phyloP scores from a whole-genome alignment of 2,888 invertebrate genomes.

The Drosophila limbata region DNA sequence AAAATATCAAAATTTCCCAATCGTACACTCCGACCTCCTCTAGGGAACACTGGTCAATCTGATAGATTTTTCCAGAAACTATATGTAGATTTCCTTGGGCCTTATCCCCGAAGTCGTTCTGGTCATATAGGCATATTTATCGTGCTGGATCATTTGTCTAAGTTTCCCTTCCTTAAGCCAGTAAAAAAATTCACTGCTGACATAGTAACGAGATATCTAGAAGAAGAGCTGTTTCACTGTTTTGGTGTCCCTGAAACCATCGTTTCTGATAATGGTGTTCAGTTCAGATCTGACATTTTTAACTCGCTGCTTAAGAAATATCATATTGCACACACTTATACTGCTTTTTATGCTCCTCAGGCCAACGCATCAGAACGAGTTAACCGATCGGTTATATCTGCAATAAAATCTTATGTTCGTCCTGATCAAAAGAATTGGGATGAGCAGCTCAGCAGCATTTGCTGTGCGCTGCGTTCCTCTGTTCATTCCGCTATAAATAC shows the following conservation, averaged over 20 bases:
- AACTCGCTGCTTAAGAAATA: neutral
- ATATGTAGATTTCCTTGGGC: constrained; percentile 4
- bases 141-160: constrained; percentile 35
- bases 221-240: no score
- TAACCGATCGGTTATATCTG: constrained; percentile 21
- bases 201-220: no score
- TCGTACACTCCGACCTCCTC: neutral
- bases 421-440: constrained; percentile 41
- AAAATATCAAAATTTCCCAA: neutral
- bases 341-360: neutral
- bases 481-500: constrained; percentile 22
- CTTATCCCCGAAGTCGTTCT: neutral
- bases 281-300: neutral
- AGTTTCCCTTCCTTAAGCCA: no score
- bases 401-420: constrained; percentile 2
- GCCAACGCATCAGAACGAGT: constrained; percentile 36
- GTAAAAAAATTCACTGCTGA: no score
- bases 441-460: constrained; percentile 10
- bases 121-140: no score
- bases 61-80: neutral
- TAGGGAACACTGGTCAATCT: no score
- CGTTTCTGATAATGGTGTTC: no score
- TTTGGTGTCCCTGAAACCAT: constrained; percentile 17
- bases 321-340: neutral
- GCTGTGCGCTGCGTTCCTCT: constrained; percentile 25